phyloP scores from a whole-genome alignment of 2,888 invertebrate genomes.

The Alsophila aescularia region DNA sequence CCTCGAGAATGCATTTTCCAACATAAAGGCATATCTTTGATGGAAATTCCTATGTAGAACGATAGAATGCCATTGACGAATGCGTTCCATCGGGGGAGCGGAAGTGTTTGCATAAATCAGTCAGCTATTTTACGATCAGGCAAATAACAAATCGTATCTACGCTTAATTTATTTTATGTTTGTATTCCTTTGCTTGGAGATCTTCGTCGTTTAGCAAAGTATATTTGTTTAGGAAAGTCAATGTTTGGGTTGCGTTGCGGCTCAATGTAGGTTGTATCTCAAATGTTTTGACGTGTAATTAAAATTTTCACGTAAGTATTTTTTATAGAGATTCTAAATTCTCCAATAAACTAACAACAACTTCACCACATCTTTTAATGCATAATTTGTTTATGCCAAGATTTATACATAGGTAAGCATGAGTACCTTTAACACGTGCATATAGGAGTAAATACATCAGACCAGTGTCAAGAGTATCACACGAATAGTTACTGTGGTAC shows the following conservation, averaged over 20 bases:
- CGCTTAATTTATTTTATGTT: slow-evolving; percentile 26
- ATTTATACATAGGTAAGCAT: too few relatives aligned
- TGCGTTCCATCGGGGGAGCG: slow-evolving; percentile 48
- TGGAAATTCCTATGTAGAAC: slow-evolving; percentile 62
- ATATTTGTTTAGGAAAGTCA: too few relatives aligned
- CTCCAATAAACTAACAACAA: too few relatives aligned
- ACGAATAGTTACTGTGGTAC: slow-evolving; percentile 61
- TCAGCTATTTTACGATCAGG: slow-evolving; percentile 31
- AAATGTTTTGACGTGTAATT: too few relatives aligned
- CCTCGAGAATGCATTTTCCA: slow-evolving; percentile 67
- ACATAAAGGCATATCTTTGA: slow-evolving; percentile 58
- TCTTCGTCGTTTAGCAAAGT: slow-evolving; percentile 11
- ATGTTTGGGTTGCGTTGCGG: too few relatives aligned
- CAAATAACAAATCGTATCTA: slow-evolving; percentile 16
- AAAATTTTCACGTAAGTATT: neutral
- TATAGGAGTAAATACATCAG: slow-evolving; percentile 18
- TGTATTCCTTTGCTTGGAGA: slow-evolving; percentile 13
- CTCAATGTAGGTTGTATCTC: too few relatives aligned
- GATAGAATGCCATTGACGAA: slow-evolving; percentile 56
- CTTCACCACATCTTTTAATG: too few relatives aligned
- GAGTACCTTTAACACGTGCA: too few relatives aligned
- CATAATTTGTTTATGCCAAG: too few relatives aligned
- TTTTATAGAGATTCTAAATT: too few relatives aligned
- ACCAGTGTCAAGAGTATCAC: slow-evolving; percentile 36
- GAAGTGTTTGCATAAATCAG: slow-evolving; percentile 35